These are phyloP conservation scores for Wasmannia auropunctata DNA, from an alignment of 1,140 invertebrate genomes.

Conservation along the genomic window DNA sequence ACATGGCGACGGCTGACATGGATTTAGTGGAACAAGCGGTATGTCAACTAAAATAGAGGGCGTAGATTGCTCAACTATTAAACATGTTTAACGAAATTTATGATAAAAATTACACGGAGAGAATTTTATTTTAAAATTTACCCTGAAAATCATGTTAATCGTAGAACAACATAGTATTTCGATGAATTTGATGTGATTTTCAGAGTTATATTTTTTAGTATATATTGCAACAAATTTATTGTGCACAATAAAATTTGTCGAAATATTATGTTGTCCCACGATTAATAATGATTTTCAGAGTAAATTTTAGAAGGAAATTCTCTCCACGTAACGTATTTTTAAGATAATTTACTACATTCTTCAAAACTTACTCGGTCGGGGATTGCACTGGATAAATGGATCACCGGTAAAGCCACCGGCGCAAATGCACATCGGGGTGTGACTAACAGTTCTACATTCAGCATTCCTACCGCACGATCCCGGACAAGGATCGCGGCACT, in stretches of 20 bases:
- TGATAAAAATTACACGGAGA: slow-evolving; percentile 8
- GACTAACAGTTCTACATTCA: slow-evolving; percentile 86
- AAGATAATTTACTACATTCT: not conserved
- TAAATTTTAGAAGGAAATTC: too few relatives aligned
- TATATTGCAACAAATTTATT: too few relatives aligned
- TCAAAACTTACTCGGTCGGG: slow-evolving; percentile 77
- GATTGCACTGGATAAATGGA: slow-evolving; percentile 85
- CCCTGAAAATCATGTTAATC: too few relatives aligned
- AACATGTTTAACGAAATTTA: not conserved
- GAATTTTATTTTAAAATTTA: too few relatives aligned
- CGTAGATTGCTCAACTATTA: not conserved
- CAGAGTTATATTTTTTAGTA: too few relatives aligned
- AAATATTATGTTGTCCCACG: too few relatives aligned
- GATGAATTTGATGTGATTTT: too few relatives aligned
- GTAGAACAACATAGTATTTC: too few relatives aligned
- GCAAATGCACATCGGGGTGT: slow-evolving; percentile 87
- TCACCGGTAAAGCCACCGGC: slow-evolving; percentile 85
- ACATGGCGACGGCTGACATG: slow-evolving; percentile 91
- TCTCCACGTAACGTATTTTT: not conserved
- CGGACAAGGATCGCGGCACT: slow-evolving; percentile 86
- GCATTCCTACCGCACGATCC: slow-evolving; percentile 87
- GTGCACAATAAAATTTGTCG: too few relatives aligned
- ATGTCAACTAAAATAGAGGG: slow-evolving; percentile 44
- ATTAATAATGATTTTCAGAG: too few relatives aligned
- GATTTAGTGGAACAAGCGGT: slow-evolving; percentile 82